These are phyloP conservation scores for Choloepus hoffmanni DNA, from an alignment of 2,113 vertebrate species.

Conservation along the genomic window DNA sequence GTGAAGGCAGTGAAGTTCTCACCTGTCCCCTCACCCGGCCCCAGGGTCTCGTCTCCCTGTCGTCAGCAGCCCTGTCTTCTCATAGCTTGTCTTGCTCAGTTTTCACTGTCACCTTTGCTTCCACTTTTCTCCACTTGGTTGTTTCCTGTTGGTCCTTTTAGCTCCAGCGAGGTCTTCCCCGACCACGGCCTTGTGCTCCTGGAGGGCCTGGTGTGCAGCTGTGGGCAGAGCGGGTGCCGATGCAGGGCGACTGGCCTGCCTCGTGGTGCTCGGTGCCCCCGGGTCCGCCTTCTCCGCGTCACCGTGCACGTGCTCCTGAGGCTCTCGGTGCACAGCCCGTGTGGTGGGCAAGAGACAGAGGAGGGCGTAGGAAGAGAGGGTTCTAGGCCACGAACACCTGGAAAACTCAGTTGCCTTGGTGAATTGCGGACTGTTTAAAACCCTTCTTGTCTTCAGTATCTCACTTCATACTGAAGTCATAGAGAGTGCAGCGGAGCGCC, in stretches of 20 bases:
- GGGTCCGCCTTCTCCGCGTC: too few relatives aligned
- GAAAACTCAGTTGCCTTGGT: background rate
- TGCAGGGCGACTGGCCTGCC: too few relatives aligned
- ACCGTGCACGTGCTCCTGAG: too few relatives aligned
- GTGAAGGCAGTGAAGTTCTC: background rate
- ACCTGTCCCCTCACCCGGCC: too few relatives aligned
- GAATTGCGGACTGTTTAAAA: background rate
- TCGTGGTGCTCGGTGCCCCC: too few relatives aligned
- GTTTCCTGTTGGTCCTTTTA: background rate
- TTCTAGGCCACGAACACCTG: background rate
- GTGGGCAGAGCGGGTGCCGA: background rate
- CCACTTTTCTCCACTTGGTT: background rate
- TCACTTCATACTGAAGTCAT: background rate
- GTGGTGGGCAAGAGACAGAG: background rate
- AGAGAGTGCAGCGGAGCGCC: too few relatives aligned
- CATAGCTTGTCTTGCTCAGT: background rate
- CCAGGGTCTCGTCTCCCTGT: too few relatives aligned
- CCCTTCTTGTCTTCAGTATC: background rate
- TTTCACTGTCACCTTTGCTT: background rate
- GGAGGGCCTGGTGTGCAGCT: background rate
- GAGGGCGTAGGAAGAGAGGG: background rate
- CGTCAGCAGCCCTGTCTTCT: background rate
- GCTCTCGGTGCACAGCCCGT: background rate
- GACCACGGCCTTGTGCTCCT: background rate
- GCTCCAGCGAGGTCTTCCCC: background rate